These are phyloP conservation scores for Pteropus rufus DNA, from an alignment of 2,797 vertebrate species.

Conservation along the genomic window DNA sequence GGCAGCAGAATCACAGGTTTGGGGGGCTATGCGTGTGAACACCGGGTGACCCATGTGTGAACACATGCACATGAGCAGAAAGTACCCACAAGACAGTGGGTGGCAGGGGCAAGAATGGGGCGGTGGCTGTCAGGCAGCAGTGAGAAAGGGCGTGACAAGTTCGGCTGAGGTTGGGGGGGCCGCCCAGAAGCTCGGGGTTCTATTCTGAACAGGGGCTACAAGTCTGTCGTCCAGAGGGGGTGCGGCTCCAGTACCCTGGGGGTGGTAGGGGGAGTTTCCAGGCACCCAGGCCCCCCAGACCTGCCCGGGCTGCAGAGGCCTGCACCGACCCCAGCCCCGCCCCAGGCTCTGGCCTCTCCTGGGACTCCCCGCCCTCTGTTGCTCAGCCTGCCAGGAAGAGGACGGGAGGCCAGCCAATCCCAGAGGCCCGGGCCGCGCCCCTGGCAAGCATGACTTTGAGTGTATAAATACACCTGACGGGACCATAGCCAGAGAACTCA, in stretches of 20 bases:
- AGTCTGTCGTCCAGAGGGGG: neutral
- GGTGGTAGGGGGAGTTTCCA: neutral
- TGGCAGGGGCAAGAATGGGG: neutral
- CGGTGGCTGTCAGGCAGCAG: neutral
- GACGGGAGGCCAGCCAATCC: constrained; percentile 30
- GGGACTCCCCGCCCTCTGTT: neutral
- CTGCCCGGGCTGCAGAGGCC: neutral
- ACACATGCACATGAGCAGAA: neutral
- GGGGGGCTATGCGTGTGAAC: neutral
- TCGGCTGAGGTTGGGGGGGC: neutral
- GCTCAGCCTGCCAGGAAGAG: neutral
- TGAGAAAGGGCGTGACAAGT: neutral
- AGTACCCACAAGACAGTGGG: neutral
- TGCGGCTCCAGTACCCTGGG: neutral
- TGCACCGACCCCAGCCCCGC: neutral
- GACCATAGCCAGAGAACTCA: neutral
- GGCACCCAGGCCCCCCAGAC: neutral
- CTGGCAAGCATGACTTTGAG: neutral
- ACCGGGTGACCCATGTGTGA: fast-evolving
- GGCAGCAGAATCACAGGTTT: neutral
- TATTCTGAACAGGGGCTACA: neutral
- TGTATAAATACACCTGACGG: constrained; percentile 52
- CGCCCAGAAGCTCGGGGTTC: neutral
- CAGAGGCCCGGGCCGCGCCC: constrained; percentile 5
- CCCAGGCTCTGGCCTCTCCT: neutral